These are phyloP conservation scores for Jaculus jaculus DNA, from an alignment of 2,113 vertebrate species.

Conservation along the genomic window DNA sequence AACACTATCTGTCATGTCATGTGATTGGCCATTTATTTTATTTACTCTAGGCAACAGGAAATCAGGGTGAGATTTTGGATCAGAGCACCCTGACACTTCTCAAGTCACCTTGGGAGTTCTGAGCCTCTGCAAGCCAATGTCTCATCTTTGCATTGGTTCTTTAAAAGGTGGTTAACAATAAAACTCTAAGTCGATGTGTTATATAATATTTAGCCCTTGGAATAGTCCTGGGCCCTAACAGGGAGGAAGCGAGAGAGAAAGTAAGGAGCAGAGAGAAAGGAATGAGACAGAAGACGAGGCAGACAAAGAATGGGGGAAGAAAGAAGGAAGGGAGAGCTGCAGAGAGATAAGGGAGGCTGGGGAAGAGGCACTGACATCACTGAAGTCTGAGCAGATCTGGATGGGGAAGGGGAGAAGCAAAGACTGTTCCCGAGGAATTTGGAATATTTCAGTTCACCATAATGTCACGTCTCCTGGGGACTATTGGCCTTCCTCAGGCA, in stretches of 20 bases:
- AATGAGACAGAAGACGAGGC: background rate
- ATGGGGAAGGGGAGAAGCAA: background rate
- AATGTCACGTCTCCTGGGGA: conserved; percentile 44
- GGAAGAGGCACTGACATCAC: rapidly evolving
- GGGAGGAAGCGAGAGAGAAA: background rate
- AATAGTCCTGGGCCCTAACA: background rate
- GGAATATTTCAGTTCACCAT: conserved; percentile 52
- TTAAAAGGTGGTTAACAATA: background rate
- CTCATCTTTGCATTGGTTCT: background rate
- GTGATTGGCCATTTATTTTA: background rate
- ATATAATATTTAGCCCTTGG: background rate
- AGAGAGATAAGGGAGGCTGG: rapidly evolving
- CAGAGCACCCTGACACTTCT: background rate
- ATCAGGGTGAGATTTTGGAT: background rate
- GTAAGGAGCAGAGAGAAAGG: background rate
- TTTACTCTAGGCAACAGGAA: background rate
- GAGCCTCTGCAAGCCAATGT: background rate
- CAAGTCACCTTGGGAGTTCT: background rate
- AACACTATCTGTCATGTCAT: background rate
- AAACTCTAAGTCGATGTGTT: background rate
- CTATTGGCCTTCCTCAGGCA: conserved; percentile 34
- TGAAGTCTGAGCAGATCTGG: background rate
- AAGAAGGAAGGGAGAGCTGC: rapidly evolving
- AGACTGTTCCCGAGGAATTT: background rate
- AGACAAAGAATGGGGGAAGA: no score